Evolutionary conservation across 2,797 vertebrate species (phyloP), one percentile per base, ranked within the genome.

Genomic region (Arnoldichthys spilopterus): DNA sequence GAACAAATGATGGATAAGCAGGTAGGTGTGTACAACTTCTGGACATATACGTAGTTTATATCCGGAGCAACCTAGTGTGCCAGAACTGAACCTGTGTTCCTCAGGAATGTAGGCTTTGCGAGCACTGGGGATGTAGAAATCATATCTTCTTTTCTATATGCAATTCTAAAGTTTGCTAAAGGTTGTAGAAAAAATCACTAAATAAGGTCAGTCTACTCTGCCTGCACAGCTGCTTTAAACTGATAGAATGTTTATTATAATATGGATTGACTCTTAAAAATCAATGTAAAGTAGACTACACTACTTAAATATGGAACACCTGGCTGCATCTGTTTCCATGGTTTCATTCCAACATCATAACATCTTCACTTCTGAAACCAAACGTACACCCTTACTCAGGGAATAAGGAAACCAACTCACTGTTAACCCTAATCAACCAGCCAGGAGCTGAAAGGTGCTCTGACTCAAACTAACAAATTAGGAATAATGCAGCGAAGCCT

Each of bases 401-500:
- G 9, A 40, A 40, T 5, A 5, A 40, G 37, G 37, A 2, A 6
- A 40, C 9, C 37, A 40, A 40, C 1, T 49, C 15, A 37, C 37
- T 5, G 6, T 37, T 37, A 37, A 37, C 37, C 37, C 45, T 47
- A 47, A 47, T 24, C 30, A 1, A 62, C 18, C 28, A 32, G 6
- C 28, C 13, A 61, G 26, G 15, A 20, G 16, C 59, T n/a, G 47
- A 54, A 37, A 47, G 6, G 37, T 4, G 56, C 32, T 18, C 6
- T 45, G 53, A 58, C 66, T n/a, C n/a, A 71, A 22, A 43, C 18
- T 13, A 61, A 3, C 22, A 62, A 51, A 22, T 30, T 30, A 66
- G 61, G 68, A 71, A 53, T 51, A 51, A 32, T 62, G 47, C 20
- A 30, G 32, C 26, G 62, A 43, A 40, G 24, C 43, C 43, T 49